A percentile compares a stretch with the other conserved stretches of the same genome.
phyloP scores from a whole-genome alignment of 2,113 vertebrate genomes.

The Dromaius novaehollandiae region DNA sequence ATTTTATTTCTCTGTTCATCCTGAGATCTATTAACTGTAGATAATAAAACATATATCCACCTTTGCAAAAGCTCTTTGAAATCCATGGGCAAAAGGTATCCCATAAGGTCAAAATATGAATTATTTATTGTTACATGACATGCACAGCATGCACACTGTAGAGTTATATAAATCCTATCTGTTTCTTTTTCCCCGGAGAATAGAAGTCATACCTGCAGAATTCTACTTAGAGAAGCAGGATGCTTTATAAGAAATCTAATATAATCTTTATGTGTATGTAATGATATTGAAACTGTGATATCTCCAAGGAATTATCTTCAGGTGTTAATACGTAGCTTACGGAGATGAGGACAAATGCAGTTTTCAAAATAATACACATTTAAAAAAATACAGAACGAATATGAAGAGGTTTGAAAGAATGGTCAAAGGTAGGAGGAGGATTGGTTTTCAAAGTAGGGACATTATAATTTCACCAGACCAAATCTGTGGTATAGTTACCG shows the following conservation, averaged over 20 bases:
- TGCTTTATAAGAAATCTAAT: not conserved
- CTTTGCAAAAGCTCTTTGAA: conserved; percentile 53
- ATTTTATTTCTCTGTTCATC: conserved; percentile 11
- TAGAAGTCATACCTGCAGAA: conserved; percentile 2
- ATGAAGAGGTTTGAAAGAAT: not conserved
- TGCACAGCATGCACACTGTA: conserved; percentile 37
- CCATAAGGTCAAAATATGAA: conserved; percentile 64
- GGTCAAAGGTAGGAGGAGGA: not conserved
- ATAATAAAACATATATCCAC: conserved; percentile 43
- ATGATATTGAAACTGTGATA: not conserved
- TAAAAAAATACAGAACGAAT: not conserved
- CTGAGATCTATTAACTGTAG: not conserved
- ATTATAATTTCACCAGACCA: not conserved
- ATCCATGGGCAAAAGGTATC: conserved; percentile 40
- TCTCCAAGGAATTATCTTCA: not conserved
- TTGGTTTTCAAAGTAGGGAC: not conserved
- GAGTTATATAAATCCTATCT: conserved; percentile 33
- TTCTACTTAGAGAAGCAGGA: not conserved
- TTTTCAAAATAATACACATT: not conserved
- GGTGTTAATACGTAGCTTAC: not conserved
- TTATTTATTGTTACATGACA: conserved; percentile 67
- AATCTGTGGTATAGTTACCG: not conserved
- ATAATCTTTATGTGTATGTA: not conserved
- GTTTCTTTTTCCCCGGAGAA: conserved; percentile 20
- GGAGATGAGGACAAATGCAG: not conserved